Evolutionary conservation across 1,140 invertebrate species (phyloP).

Genomic region (Ips nitidus): DNA sequence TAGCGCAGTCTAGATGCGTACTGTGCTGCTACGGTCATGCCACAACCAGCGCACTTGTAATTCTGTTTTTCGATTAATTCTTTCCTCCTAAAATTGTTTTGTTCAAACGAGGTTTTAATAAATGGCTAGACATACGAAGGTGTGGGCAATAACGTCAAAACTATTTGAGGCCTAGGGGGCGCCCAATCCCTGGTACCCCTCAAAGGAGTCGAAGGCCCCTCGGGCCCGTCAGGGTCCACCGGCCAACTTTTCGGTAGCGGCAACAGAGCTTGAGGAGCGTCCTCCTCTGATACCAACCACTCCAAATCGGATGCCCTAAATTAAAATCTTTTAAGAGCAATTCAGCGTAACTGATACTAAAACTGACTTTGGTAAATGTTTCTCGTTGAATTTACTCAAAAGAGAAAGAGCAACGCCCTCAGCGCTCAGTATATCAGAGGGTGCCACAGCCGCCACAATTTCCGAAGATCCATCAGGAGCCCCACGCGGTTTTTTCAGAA

Average conservation of each 20-base stretch:
- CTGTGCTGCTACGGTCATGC: slow-evolving; percentile 72
- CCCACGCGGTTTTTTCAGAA: slow-evolving; percentile 51
- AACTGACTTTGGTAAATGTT: slow-evolving; percentile 65
- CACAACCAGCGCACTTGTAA: slow-evolving; percentile 83
- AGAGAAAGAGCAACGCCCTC: slow-evolving; percentile 78
- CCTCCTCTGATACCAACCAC: slow-evolving; percentile 80
- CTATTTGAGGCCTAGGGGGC: slow-evolving; percentile 81
- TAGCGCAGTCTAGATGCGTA: slow-evolving; percentile 75
- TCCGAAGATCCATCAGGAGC: slow-evolving; percentile 51
- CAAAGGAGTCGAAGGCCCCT: slow-evolving; percentile 57
- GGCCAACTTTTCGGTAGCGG: slow-evolving; percentile 74
- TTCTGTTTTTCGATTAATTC: slow-evolving; percentile 74
- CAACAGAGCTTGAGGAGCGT: slow-evolving; percentile 75
- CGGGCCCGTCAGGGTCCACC: slow-evolving; percentile 60
- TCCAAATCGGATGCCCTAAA: slow-evolving; percentile 73
- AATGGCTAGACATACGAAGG: slow-evolving; percentile 61
- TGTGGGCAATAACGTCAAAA: slow-evolving; percentile 74
- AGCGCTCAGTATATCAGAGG: slow-evolving; percentile 61
- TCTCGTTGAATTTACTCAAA: slow-evolving; percentile 75
- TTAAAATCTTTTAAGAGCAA: slow-evolving; percentile 7
- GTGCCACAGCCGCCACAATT: neutral
- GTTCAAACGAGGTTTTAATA: neutral
- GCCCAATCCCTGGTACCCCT: slow-evolving; percentile 82
- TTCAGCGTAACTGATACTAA: neutral
- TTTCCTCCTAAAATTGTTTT: slow-evolving; percentile 59